Base-by-base conservation (phyloP, 1,140 invertebrate species). In the Pomacea maculata region DNA sequence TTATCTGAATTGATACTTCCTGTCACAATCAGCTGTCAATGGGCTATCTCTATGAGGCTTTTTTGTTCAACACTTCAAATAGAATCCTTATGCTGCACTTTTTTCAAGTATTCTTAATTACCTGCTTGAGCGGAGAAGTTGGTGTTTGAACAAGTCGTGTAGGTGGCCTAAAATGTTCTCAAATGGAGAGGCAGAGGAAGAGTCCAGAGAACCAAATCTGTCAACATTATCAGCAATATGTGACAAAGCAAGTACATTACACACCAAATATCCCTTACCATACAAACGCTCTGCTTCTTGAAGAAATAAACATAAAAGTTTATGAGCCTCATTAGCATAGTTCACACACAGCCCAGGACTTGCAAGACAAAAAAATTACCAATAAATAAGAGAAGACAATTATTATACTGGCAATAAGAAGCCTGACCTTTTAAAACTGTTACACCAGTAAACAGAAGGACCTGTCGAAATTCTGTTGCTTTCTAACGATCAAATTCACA, bases 381-480 rank as follows among this genome's bases (percentile, higher is more conserved):
- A 78, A 88, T 83, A 83, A 87, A 88, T 34, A 93, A 81, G 29
- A 85, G 63, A 54, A 92, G 68, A 85, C 93, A 92, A 82, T 92
- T 83, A 67, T 90, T 75, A 88, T 91, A 92, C 54, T 88, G 55
- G 45, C 87, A 84, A 55, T 86, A 70, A 73, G 83, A 72, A 54
- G 92, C 34, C 70, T 86, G 84, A 68, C 80, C 80, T 83, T 87
- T 87, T 57, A 92, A 81, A 54, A 90, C 87, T 57, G 91, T 82
- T 68, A 89, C 86, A 21, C 91, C 92, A 52, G 88, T 88, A 85
- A 92, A 92, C 12, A 92, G 80, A 29, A 93, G 77, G 88, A 92
- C 92, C 71, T 89, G 87, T 29, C 92, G 84, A 86, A 92, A 92
- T 84, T 93, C 92, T 54, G 92, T 93, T 12, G 91, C 92, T 87